Percentiles rank a stretch among this genome's conserved stretches.
These are phyloP conservation scores for Erebia ligea DNA, from an alignment of 2,888 invertebrate genomes.

Conservation along the genomic window DNA sequence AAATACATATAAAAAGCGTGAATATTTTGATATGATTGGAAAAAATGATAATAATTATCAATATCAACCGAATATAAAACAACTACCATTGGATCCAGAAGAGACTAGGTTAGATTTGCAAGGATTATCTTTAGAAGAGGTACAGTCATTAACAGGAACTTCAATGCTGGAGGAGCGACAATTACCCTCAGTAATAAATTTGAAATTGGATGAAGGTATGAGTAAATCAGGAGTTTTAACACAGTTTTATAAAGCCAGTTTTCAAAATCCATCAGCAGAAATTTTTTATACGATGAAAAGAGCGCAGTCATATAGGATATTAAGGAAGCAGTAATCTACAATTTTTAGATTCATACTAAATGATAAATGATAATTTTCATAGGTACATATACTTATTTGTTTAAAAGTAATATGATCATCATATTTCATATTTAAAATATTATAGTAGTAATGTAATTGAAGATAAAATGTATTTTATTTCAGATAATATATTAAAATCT, in stretches of 20 bases:
- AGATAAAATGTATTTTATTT: slow-evolving; percentile 10
- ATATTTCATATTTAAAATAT: too few relatives aligned
- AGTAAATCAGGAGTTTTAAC: not conserved
- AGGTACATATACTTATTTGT: too few relatives aligned
- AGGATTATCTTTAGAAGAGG: slow-evolving; percentile 25
- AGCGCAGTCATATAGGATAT: slow-evolving; percentile 31
- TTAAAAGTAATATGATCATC: too few relatives aligned
- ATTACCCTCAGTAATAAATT: slow-evolving; percentile 11
- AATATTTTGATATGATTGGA: not conserved
- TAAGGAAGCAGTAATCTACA: not conserved
- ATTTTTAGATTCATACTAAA: not conserved
- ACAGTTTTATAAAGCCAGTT: slow-evolving; percentile 8
- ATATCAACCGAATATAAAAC: not conserved
- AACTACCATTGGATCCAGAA: not conserved
- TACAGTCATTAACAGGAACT: slow-evolving; percentile 20
- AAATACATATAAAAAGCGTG: not conserved
- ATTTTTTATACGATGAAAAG: slow-evolving; percentile 25
- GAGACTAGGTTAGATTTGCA: slow-evolving; percentile 24
- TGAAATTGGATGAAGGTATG: slow-evolving; percentile 6
- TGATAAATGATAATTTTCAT: too few relatives aligned
- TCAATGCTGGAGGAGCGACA: not conserved
- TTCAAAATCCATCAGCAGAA: slow-evolving; percentile 35
- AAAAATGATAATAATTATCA: not conserved
- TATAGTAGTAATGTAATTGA: too few relatives aligned
- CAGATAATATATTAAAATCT: slow-evolving; percentile 15